These are phyloP conservation scores for Microtus ochrogaster DNA, from an alignment of 2,113 vertebrate genomes.

Conservation along the genomic window DNA sequence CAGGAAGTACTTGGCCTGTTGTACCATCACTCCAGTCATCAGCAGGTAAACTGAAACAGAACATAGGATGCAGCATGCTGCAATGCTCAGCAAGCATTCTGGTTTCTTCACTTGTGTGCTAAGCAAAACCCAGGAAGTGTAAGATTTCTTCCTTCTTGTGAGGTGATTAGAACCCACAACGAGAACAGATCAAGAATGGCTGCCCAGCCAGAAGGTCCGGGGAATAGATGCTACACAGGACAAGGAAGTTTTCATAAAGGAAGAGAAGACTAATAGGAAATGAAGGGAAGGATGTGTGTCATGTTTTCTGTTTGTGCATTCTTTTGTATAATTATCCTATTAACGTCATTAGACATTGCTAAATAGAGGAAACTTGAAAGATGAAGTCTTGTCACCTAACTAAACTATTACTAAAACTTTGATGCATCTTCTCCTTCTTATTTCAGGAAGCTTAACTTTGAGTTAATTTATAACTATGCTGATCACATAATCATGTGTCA, in stretches of 20 bases:
- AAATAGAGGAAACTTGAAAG: slow-evolving; percentile 13
- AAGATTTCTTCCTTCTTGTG: background rate
- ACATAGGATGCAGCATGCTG: background rate
- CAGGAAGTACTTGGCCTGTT: too few species aligned
- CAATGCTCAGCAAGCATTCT: background rate
- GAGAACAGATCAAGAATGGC: background rate
- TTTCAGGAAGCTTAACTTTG: slow-evolving; percentile 44
- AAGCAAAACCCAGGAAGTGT: background rate
- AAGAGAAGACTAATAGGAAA: background rate
- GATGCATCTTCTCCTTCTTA: slow-evolving; percentile 40
- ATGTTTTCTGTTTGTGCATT: background rate
- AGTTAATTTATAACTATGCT: slow-evolving; percentile 67
- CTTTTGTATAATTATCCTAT: background rate
- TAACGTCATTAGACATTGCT: background rate
- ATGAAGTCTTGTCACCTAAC: slow-evolving; percentile 25
- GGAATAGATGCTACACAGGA: background rate
- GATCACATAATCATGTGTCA: slow-evolving; percentile 63
- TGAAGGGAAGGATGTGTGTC: background rate
- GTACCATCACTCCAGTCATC: background rate
- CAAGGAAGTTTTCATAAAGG: background rate
- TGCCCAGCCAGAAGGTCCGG: background rate
- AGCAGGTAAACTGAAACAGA: background rate
- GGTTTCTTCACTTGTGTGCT: background rate
- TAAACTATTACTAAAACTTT: slow-evolving; percentile 34
- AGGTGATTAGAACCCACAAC: background rate